Base-by-base conservation (phyloP, 1,140 invertebrate species). In the Arctopsyche grandis region DNA sequence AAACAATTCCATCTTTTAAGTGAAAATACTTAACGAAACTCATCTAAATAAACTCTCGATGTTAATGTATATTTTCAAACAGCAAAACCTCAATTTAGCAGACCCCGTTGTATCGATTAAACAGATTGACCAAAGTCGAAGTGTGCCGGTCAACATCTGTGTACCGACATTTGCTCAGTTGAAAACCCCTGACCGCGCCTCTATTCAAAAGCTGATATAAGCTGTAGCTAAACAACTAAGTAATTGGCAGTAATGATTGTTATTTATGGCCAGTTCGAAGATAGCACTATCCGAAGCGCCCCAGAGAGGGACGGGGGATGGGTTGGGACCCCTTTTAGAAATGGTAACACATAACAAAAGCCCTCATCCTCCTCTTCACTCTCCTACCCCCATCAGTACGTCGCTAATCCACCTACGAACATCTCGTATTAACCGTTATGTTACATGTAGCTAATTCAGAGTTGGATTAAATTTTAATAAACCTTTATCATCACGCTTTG, bases 161-260 rank as follows among this genome's bases (percentile, higher is more conserved):
- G n/a, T n/a, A n/a, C n/a, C n/a, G n/a, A n/a, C n/a, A n/a, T n/a
- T 38, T 7, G 29, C 29, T 38, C 58, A 60, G 19, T 66, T 26
- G 63, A 66, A 24, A 5, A 66, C 24, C 63, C 9, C 63, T 26
- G 14, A 38, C 52, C 46, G 9, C 9, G 56, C 19, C n/a, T 56
- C 38, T 76, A 76, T 76, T 56, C 16, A 26, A 43, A 76, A 76
- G 21, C 56, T 44, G 74, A 76, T 76, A 76, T 22, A 63, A 60
- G 22, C 74, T 63, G 74, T 76, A 76, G 52, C 74, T 63, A 21
- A 76, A 76, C 74, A 76, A 76, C 80, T 81, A 79, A 81, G 80
- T 81, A 81, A 81, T 81, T 81, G 80, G 73, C 63, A 73, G 66
- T 79, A 81, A 81, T 81, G 80, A 79, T 81, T 71, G 80, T 81